These are phyloP conservation scores for Carcharodon carcharias DNA, from an alignment of 2,797 vertebrate genomes.

Conservation along the genomic window DNA sequence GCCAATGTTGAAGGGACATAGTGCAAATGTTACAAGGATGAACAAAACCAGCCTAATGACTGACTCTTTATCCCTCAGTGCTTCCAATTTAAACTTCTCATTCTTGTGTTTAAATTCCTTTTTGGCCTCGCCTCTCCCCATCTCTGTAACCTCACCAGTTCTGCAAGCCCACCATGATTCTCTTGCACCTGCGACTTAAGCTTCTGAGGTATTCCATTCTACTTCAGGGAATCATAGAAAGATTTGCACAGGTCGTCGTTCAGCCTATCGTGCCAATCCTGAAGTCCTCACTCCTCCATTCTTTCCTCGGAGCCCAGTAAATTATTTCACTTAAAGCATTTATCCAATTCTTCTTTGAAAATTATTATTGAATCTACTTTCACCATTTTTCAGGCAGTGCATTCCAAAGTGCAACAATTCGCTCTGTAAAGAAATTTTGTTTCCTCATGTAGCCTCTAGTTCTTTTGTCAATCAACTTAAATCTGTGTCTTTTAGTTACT, in stretches of 20 bases:
- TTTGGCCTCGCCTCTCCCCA: not conserved
- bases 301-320: not conserved
- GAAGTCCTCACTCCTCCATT: not conserved
- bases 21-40: too few species aligned
- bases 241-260: not conserved
- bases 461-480: too few species aligned
- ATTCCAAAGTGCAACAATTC: not conserved
- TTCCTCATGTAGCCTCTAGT: not conserved
- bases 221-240: not conserved
- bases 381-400: not conserved
- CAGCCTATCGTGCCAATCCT: not conserved
- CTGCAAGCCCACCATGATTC: not conserved
- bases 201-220: too few species aligned
- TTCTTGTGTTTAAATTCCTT: not conserved
- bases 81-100: not conserved
- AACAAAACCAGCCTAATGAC: not conserved
- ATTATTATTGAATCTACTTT: not conserved
- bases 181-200: not conserved
- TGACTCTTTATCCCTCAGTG: not conserved
- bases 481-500: too few species aligned
- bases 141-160: not conserved
- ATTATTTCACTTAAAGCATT: not conserved
- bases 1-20: too few species aligned
- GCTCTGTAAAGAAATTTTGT: not conserved
- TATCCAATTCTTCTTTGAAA: not conserved